Percentiles rank a stretch among this genome's conserved stretches.
Conservation (phyloP, 2,888 invertebrate species). For the Taenaris catops region DNA sequence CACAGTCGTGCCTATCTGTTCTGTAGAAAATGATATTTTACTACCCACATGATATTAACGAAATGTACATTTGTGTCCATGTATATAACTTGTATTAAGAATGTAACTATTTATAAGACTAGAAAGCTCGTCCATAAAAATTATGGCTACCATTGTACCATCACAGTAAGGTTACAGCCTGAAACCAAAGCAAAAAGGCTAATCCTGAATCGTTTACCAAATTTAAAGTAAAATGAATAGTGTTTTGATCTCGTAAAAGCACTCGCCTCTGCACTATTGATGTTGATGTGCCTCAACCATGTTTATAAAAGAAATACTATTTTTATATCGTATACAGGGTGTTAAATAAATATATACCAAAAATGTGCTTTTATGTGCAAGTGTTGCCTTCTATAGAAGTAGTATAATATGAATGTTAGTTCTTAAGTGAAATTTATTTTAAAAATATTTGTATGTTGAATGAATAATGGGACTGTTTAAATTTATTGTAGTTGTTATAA, state of each 20-base stretch:
- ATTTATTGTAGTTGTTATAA: conserved; percentile 44
- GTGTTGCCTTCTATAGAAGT: conserved; percentile 60
- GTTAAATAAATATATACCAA: conserved; percentile 70
- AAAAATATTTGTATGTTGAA: conserved; percentile 30
- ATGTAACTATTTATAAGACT: not conserved
- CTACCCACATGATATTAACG: not conserved
- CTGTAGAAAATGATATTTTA: too few relatives aligned
- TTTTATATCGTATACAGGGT: conserved; percentile 77
- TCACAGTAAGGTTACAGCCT: not conserved
- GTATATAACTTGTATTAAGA: not conserved
- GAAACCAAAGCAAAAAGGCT: not conserved
- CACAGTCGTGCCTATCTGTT: too few relatives aligned
- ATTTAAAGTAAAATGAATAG: conserved; percentile 12
- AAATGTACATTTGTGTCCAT: not conserved
- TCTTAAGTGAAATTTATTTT: conserved; percentile 14
- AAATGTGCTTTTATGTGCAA: conserved; percentile 73
- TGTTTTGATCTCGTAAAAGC: conserved; percentile 69
- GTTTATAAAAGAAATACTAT: conserved; percentile 46
- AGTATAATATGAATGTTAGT: conserved; percentile 26
- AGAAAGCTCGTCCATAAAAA: not conserved
- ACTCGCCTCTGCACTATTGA: conserved; percentile 44
- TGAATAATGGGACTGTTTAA: conserved; percentile 42
- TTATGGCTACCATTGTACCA: too few relatives aligned
- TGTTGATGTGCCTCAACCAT: conserved; percentile 65
- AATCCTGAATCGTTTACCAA: conserved; percentile 9